Base-by-base conservation (phyloP, 2,113 vertebrate genomes). In the Peromyscus leucopus region DNA sequence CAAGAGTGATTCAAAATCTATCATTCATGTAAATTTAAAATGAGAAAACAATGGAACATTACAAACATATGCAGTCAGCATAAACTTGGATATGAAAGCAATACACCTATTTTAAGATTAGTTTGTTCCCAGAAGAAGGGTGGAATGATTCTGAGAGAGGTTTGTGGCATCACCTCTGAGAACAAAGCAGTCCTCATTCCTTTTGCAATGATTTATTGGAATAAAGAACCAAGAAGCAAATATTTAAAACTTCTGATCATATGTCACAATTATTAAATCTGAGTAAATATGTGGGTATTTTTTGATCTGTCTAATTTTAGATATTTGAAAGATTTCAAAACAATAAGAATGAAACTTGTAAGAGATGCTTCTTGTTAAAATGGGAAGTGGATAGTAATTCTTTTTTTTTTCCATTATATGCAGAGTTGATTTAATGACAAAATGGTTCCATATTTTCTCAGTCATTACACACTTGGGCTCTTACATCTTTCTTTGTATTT, bases 1-100 rank as follows among this genome's bases (percentile, higher is more conserved):
- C 4, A 95, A 87, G 7, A n/a, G n/a, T 51, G 17, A 90, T 7
- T 86, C 39, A 80, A 83, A 94, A 9, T n/a, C 59, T 72, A 48
- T 22, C 21, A 85, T 80, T 67, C 67, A 51, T 46, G 12, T 83
- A 71, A 86, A 89, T 78, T 59, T 63, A 83, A 96, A 97, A 59
- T 72, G 46, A 84, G 55, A 82, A 67, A 86, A 39, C 51, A 92
- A 78, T 71, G 8, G 24, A 33, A 59, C 31, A 91, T 82, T 74
- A 48, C 9, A 72, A 22, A 90, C 1, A 72, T 59, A 87, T 26
- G 1, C 33, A 84, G 71, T 90, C 63, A 87, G 55, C 21, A 69
- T 69, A 85, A 7, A 88, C 6, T 82, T 69, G 61, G 10, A 61
- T 21, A 19, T 89, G 36, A 87, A 95, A 94, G 31, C 72, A n/a